Percentiles rank a stretch among this genome's conserved stretches.
phyloP scores from a whole-genome alignment of 2,797 vertebrate species.

The Anguilla megastoma region DNA sequence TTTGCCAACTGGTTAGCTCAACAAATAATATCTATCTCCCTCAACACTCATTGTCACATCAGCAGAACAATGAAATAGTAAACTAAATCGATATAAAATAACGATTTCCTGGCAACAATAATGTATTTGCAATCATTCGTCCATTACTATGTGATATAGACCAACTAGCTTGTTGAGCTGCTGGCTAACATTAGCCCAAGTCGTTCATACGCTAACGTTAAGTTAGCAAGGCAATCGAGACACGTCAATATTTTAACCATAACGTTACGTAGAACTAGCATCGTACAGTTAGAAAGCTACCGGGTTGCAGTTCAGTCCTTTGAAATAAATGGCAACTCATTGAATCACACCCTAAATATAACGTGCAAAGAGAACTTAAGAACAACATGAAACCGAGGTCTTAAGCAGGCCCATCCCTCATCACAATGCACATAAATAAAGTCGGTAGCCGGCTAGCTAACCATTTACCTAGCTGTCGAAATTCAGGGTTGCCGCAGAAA shows the following conservation, averaged over 20 bases:
- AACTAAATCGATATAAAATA: not conserved
- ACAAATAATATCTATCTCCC: not conserved
- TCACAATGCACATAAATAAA: constrained; percentile 9
- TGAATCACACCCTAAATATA: constrained; percentile 21
- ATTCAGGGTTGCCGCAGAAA: not conserved
- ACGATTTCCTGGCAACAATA: not conserved
- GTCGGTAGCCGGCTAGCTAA: not conserved
- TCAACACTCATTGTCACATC: not conserved
- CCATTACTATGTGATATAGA: not conserved
- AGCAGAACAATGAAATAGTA: not conserved
- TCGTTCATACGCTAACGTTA: not conserved
- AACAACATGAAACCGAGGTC: not conserved
- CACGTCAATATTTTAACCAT: constrained; percentile 5
- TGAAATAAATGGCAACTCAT: constrained; percentile 25
- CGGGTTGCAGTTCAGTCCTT: too few species aligned
- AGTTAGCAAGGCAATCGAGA: not conserved
- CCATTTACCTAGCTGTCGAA: not conserved
- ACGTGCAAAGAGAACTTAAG: constrained; percentile 3
- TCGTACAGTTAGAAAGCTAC: not conserved
- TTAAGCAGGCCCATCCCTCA: constrained; percentile 11
- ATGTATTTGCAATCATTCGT: not conserved
- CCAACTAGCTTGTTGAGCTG: not conserved
- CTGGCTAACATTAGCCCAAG: not conserved
- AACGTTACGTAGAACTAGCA: not conserved
- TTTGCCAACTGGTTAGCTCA: constrained; percentile 8